Conservation (phyloP, 2,797 vertebrate genomes). For the Parauchenoglanis punctatus region DNA sequence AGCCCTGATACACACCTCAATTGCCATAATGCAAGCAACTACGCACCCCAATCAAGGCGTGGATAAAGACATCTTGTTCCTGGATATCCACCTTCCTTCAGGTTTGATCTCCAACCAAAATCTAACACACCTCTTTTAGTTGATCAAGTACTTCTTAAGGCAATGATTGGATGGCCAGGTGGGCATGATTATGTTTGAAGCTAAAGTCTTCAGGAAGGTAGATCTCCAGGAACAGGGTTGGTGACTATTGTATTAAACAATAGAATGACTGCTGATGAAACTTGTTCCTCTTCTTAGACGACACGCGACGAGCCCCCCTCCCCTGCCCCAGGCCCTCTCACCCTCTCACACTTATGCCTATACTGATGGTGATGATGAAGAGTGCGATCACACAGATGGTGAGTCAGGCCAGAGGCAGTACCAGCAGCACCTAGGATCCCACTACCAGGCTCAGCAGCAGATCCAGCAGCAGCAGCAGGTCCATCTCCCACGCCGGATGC, state of each 20-base stretch:
- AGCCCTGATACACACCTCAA: background rate
- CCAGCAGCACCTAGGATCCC: constrained; percentile 45
- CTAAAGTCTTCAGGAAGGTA: too few species aligned
- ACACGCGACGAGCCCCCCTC: constrained; percentile 88
- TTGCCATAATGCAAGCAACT: background rate
- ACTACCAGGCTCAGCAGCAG: constrained; percentile 65
- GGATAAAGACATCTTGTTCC: too few species aligned
- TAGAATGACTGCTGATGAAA: background rate
- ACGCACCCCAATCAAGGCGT: background rate
- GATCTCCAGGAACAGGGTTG: too few species aligned
- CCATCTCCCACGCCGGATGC: constrained; percentile 69
- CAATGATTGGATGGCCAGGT: too few species aligned
- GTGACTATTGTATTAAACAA: background rate
- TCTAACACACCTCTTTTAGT: too few species aligned
- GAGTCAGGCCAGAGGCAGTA: constrained; percentile 74
- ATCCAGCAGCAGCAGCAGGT: constrained; percentile 78
- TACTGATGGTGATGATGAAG: constrained; percentile 87
- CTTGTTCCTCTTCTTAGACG: constrained; percentile 71
- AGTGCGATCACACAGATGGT: constrained; percentile 88
- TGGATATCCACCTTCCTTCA: too few species aligned
- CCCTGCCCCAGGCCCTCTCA: constrained; percentile 87
- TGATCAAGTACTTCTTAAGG: too few species aligned
- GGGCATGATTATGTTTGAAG: too few species aligned
- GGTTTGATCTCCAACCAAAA: too few species aligned
- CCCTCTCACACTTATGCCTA: constrained; percentile 95